Base-by-base conservation (phyloP, 2,113 vertebrate genomes). In the Atrichornis clamosus region DNA sequence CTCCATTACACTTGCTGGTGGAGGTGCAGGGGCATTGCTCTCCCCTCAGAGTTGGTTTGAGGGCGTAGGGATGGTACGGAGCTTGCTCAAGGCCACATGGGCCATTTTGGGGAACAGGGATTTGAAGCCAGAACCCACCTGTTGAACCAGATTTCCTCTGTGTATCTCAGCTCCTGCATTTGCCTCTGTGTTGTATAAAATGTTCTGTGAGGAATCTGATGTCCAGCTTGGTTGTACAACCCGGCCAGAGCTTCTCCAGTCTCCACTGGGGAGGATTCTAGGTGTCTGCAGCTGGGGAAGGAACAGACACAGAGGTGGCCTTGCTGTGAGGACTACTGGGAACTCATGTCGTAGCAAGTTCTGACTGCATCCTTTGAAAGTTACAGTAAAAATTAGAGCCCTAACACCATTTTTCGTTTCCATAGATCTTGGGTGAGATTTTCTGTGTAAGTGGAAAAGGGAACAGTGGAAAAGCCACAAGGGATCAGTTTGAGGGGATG, bases 291-390 rank as follows among this genome's bases (percentile, higher is more conserved):
- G 32, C 37, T 52, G 41, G 32, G 35, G 32, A 33, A 18, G 33
- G 23, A 42, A 10, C 50, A 49, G 44, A 56, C 39, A 24, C 27
- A 7, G 33, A 55, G 59, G 17, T 35, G 49, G 13, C n/a, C 20
- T 50, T 10, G 2, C 42, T 84, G 15, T 14, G 24, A 60, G 30
- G 46, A 28, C 46, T 11, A 4, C 1, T 1, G 47, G 20, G 21
- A 72, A 2, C 52, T 78, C 1, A 0, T 0, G 0, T 68, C 23
- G 5, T 47, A 50, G 23, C 35, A 84, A 67, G 37, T 75, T 78
- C 64, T 64, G 64, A 32, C 15, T 41, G 58, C 67, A n/a, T 60
- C 22, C 28, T 76, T 65, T 70, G 33, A 63, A 75, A 89, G 8
- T 50, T 55, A 14, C 23, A 49, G 37, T 15, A 33, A 73, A 87